Evolutionary conservation across 2,113 vertebrate genomes (phyloP).

Genomic region (Myotis yumanensis): DNA sequence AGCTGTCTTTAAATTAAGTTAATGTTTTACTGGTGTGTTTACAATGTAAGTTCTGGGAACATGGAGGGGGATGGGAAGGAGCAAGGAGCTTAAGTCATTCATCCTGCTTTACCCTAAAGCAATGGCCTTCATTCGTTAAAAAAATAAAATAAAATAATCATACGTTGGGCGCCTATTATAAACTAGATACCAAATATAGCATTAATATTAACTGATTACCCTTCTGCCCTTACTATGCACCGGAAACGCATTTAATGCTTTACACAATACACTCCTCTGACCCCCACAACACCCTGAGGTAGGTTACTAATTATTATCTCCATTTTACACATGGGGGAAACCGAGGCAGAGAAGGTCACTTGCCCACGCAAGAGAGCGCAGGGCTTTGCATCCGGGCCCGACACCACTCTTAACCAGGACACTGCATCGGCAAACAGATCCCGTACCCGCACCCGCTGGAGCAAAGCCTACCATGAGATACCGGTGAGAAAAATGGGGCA

Average conservation of each 20-base stretch:
- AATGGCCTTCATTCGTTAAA: not conserved
- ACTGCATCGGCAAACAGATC: not conserved
- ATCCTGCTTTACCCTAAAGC: conserved; percentile 10
- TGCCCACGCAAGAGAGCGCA: not conserved
- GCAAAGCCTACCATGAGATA: conserved; percentile 7
- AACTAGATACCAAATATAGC: not conserved
- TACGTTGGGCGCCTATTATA: not conserved
- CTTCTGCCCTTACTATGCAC: not conserved
- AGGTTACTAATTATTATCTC: conserved; percentile 27
- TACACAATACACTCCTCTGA: conserved; percentile 8
- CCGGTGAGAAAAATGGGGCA: conserved; percentile 24
- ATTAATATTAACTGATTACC: conserved; percentile 18
- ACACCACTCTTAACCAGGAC: conserved; percentile 37
- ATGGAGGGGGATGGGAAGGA: rapidly evolving
- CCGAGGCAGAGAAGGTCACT: conserved; percentile 41
- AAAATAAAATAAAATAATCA: not conserved
- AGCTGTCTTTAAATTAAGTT: conserved; percentile 49
- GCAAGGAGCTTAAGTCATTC: not conserved
- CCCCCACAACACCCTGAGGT: not conserved
- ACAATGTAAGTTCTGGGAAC: conserved; percentile 3
- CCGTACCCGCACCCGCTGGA: conserved; percentile 25
- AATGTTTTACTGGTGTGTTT: conserved; percentile 28
- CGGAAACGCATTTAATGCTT: conserved; percentile 32
- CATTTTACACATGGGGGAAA: conserved; percentile 38
- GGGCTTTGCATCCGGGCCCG: conserved; percentile 13